These are phyloP conservation scores for Ferrisia virgata DNA, from an alignment of 2,888 invertebrate genomes.

Conservation along the genomic window DNA sequence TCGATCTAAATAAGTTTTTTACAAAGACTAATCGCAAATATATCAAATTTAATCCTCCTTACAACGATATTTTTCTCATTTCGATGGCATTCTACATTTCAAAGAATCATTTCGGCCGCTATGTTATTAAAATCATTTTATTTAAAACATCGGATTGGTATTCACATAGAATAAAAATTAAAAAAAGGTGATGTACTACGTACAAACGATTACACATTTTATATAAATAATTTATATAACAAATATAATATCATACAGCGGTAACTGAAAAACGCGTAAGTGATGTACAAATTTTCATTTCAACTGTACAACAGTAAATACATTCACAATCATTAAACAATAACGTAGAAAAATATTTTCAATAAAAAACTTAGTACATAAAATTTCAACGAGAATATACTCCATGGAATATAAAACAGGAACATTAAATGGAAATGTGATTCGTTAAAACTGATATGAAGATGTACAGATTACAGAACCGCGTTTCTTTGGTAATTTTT, in stretches of 20 bases:
- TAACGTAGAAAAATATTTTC: background rate
- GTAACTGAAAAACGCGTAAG: constrained; percentile 39
- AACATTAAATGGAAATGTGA: background rate
- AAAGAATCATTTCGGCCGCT: background rate
- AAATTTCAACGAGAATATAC: background rate
- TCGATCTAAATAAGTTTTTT: background rate
- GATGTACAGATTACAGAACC: background rate
- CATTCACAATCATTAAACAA: background rate
- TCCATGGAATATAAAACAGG: constrained; percentile 18
- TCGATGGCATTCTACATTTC: background rate
- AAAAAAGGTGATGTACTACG: constrained; percentile 20
- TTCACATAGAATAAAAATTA: constrained; percentile 29
- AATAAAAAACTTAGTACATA: background rate
- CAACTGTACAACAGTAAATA: constrained; percentile 35
- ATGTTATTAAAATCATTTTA: constrained; percentile 32
- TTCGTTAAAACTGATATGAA: constrained; percentile 5
- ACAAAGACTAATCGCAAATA: background rate
- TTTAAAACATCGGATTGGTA: constrained; percentile 21
- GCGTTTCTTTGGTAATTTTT: background rate
- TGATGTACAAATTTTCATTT: constrained; percentile 36
- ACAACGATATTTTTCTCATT: background rate
- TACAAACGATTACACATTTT: background rate
- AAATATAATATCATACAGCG: constrained; percentile 30
- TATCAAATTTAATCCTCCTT: background rate
- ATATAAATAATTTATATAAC: background rate